Base-by-base conservation (phyloP, 2,113 vertebrate genomes). In the Poicephalus meyeri region DNA sequence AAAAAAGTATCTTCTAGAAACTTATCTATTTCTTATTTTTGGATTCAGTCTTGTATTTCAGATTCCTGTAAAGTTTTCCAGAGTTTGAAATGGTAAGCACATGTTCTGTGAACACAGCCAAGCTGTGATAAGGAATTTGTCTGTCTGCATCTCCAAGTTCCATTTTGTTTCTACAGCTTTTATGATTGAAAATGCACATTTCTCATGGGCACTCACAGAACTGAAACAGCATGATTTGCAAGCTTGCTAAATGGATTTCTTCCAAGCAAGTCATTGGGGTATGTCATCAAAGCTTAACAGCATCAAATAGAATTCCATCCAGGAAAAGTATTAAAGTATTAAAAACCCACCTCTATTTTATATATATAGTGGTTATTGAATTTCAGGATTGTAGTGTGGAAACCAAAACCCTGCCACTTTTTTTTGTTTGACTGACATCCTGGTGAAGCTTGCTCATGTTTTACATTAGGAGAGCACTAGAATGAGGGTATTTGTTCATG, bases 271-370 rank as follows among this genome's bases (percentile, higher is more conserved):
- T 92, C 96, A 81, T 89, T 95, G 96, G 91, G 89, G 93, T 94
- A 96, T 96, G 93, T 97, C 96, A 96, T 94, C 91, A 97, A 97
- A 96, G 96, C 92, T 95, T 95, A 96, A 79, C 73, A 50, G 88
- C 83, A 95, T 92, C 93, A 96, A 95, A 96, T 95, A 89, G 91
- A 89, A 97, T 95, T 95, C 86, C 96, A 91, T 92, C 92, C 92
- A 93, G 91, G 69, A 88, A 88, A 93, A 96, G 88, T 82, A 96
- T 96, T 96, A 71, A 93, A 93, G 56, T 58, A 58, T 58, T 58
- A 58, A 90, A 31, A 42, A 8, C 0, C 6, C 83, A 89, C 88
- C 86, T 82, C 88, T n/a, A n/a, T 58, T 58, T 58, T 58, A 58
- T 58, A 58, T 58, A 58, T 58, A 58, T 35, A 58, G 33, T 58